Evolutionary conservation across 2,113 vertebrate genomes (phyloP).

Genomic region (Heterocephalus glaber): DNA sequence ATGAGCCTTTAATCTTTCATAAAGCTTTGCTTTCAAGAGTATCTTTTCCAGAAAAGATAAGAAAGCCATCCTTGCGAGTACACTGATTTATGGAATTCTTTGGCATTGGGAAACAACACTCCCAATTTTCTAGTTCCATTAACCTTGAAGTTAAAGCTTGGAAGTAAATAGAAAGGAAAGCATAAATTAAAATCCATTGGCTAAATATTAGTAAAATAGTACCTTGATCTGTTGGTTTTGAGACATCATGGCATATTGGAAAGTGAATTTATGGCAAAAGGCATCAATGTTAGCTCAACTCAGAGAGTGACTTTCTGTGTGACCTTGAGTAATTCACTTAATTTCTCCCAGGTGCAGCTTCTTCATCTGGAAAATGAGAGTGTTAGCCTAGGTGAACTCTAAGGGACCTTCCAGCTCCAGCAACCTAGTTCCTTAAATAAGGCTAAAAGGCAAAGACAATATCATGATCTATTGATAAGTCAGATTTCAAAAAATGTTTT

Average conservation of each 20-base stretch:
- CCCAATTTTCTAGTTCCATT: constrained; percentile 5
- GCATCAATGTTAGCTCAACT: constrained; percentile 46
- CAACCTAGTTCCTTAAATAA: constrained; percentile 73
- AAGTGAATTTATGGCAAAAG: constrained; percentile 60
- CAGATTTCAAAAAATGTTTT: constrained; percentile 75
- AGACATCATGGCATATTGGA: background rate
- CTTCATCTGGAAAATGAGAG: constrained; percentile 82
- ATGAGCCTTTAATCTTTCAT: background rate
- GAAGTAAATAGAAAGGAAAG: constrained; percentile 9
- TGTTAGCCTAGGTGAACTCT: constrained; percentile 76
- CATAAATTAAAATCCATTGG: constrained; percentile 38
- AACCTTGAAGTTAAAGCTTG: background rate
- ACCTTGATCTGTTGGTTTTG: constrained; percentile 1
- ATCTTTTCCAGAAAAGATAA: constrained; percentile 4
- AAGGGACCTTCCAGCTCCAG: constrained; percentile 47
- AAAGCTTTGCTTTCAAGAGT: background rate
- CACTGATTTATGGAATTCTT: constrained; percentile 10
- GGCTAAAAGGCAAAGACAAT: constrained; percentile 66
- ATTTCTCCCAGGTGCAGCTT: constrained; percentile 74
- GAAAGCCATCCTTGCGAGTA: background rate
- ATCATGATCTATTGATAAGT: constrained; percentile 76
- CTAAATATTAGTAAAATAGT: background rate
- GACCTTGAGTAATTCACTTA: constrained; percentile 77
- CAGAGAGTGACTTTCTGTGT: constrained; percentile 63
- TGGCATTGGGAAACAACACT: background rate